Conservation (phyloP, 2,888 invertebrate genomes). For the Dasypogon diadema region DNA sequence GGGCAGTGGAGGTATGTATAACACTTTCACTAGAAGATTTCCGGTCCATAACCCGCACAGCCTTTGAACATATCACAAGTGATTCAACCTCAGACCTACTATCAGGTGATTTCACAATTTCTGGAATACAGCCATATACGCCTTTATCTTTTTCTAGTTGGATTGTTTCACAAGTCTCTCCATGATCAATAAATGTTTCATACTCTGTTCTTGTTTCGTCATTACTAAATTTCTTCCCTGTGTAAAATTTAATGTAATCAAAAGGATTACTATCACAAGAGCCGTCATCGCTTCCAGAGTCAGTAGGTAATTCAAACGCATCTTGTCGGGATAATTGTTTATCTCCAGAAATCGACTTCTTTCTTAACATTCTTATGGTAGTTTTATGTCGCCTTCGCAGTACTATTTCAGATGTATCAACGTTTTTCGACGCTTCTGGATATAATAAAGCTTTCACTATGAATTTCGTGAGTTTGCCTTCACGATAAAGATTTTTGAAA, state of each 20-base stretch:
- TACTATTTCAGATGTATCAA: constrained; percentile 71
- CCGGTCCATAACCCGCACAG: constrained; percentile 62
- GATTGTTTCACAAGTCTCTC: constrained; percentile 54
- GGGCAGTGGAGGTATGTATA: constrained; percentile 70
- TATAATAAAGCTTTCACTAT: constrained; percentile 82
- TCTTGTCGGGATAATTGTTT: constrained; percentile 73
- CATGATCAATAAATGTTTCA: constrained; percentile 71
- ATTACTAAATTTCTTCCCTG: constrained; percentile 66
- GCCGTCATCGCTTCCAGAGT: constrained; percentile 67
- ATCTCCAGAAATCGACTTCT: constrained; percentile 57
- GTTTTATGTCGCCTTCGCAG: constrained; percentile 70
- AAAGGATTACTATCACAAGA: constrained; percentile 73
- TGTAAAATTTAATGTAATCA: constrained; percentile 77
- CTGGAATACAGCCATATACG: constrained; percentile 58
- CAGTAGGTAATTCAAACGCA: constrained; percentile 69
- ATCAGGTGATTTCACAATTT: background rate
- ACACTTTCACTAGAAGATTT: constrained; percentile 64
- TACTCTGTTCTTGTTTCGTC: constrained; percentile 68
- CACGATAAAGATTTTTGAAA: constrained; percentile 80
- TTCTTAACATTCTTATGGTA: constrained; percentile 66
- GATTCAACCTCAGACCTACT: constrained; percentile 63
- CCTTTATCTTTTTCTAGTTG: constrained; percentile 54
- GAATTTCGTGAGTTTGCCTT: constrained; percentile 77
- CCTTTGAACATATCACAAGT: constrained; percentile 65
- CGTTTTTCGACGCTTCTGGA: constrained; percentile 72